These are phyloP conservation scores for Pelmatolapia mariae DNA, from an alignment of 2,113 vertebrate species.

Conservation along the genomic window DNA sequence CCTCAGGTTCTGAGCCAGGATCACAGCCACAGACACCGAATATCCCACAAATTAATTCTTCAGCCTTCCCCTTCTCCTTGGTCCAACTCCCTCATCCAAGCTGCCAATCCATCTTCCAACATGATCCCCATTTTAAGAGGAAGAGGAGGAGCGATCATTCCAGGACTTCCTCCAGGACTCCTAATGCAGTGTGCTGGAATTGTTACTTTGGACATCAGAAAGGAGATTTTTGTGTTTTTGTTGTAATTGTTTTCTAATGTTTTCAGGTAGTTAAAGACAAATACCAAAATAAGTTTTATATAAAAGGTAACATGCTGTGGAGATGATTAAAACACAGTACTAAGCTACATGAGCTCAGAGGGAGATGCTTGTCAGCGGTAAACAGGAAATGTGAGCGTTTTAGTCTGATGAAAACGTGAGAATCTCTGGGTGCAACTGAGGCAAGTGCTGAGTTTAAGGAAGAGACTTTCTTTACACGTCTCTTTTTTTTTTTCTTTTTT, in stretches of 20 bases:
- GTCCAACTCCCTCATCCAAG: background rate
- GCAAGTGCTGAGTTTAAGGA: background rate
- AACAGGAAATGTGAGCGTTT: background rate
- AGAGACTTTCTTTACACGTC: background rate
- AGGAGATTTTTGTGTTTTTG: constrained; percentile 7
- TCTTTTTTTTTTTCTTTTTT: background rate
- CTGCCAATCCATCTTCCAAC: background rate
- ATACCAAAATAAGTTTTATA: constrained; percentile 60
- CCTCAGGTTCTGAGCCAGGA: constrained; percentile 87
- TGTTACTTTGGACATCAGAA: constrained; percentile 13
- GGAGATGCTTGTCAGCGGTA: background rate
- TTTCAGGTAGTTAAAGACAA: constrained; percentile 33
- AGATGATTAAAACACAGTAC: background rate
- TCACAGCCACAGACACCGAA: background rate
- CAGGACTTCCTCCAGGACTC: background rate
- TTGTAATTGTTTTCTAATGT: constrained; percentile 47
- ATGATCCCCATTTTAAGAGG: background rate
- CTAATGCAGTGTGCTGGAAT: background rate
- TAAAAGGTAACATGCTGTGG: constrained; percentile 23
- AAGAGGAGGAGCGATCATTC: background rate
- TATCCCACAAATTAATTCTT: background rate
- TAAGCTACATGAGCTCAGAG: background rate
- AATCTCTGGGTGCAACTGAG: background rate
- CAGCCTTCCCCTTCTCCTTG: background rate
- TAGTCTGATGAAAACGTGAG: background rate